These are phyloP conservation scores for Meiosimyza decipiens DNA, from an alignment of 2,888 invertebrate species.

Conservation along the genomic window DNA sequence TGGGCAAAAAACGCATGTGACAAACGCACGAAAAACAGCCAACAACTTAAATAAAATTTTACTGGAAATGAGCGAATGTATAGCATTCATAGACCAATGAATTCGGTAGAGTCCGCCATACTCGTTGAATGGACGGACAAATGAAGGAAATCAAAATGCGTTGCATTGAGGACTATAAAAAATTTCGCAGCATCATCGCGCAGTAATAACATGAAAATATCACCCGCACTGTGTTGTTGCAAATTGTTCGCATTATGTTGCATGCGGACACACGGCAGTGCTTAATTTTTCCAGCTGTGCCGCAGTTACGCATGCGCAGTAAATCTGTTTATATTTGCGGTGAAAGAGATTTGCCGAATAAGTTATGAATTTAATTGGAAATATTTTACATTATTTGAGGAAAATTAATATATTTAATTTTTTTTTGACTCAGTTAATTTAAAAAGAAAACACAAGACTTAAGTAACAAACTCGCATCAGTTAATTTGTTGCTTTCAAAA, in stretches of 20 bases:
- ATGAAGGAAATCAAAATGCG: too few relatives aligned
- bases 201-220: slow-evolving; percentile 3
- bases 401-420: too few relatives aligned
- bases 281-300: background rate
- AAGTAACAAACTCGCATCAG: too few relatives aligned
- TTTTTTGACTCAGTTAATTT: too few relatives aligned
- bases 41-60: slow-evolving; percentile 2
- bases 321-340: background rate
- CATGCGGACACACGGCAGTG: background rate
- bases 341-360: too few relatives aligned
- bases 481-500: too few relatives aligned
- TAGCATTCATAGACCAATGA: background rate
- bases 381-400: too few relatives aligned
- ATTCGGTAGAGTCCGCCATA: background rate
- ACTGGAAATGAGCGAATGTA: background rate
- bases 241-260: background rate
- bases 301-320: background rate
- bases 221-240: background rate
- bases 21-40: slow-evolving; percentile 11
- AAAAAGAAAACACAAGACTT: too few relatives aligned
- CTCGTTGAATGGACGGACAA: background rate
- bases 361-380: too few relatives aligned
- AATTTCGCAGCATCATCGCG: background rate
- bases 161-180: background rate
- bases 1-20: background rate